A percentile compares a stretch with the other conserved stretches of the same genome.
Evolutionary conservation across 2,797 vertebrate species (phyloP).

Genomic region (Pipistrellus pipistrellus): DNA sequence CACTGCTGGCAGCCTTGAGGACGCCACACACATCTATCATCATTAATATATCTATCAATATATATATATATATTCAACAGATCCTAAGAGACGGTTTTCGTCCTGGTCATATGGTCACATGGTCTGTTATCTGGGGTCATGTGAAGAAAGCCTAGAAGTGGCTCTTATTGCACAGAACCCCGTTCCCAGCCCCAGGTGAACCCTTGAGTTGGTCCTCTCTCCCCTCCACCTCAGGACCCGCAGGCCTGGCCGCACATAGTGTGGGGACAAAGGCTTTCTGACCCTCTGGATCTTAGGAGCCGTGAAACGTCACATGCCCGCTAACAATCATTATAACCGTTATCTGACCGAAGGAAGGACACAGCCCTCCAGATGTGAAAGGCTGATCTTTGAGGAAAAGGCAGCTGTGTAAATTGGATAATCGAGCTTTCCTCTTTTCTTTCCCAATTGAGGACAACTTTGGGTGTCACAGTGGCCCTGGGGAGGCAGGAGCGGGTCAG

Average conservation of each 20-base stretch:
- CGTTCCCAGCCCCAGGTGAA: fast-evolving
- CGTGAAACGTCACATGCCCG: not conserved
- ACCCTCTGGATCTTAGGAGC: not conserved
- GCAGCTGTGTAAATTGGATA: fast-evolving
- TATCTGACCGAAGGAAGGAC: too few relatives aligned
- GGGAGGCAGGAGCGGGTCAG: not conserved
- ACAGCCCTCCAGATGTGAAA: fast-evolving
- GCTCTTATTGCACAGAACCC: too few relatives aligned
- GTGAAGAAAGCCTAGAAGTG: not conserved
- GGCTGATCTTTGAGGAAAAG: too few relatives aligned
- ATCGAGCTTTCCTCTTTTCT: not conserved
- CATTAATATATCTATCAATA: too few relatives aligned
- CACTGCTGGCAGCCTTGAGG: too few relatives aligned
- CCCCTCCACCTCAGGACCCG: fast-evolving
- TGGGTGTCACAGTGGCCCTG: not conserved
- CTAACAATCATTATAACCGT: fast-evolving
- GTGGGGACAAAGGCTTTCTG: not conserved
- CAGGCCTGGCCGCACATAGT: fast-evolving
- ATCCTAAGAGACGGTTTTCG: fast-evolving
- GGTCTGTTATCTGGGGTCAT: not conserved
- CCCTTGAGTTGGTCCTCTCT: not conserved
- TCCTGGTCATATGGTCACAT: fast-evolving
- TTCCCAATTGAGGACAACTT: not conserved
- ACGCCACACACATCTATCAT: too few relatives aligned
- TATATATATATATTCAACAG: too few relatives aligned